Conservation (phyloP, 2,888 invertebrate species). For the Volucella inanis region DNA sequence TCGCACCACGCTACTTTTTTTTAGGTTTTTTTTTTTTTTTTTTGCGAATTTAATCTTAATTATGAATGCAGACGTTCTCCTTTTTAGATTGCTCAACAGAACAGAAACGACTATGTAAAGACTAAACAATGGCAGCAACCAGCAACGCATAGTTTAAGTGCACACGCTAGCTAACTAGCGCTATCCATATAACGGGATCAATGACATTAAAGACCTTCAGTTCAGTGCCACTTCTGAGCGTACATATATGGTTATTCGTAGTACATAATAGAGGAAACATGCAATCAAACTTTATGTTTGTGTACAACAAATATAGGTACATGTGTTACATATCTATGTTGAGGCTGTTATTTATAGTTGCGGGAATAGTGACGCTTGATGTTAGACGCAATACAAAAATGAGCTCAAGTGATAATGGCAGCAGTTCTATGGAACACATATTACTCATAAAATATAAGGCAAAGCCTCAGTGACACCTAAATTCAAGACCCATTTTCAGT, state of each 20-base stretch:
- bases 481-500: too few species aligned
- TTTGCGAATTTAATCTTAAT: conserved; percentile 69
- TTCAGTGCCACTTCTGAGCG: conserved; percentile 59
- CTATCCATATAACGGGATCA: conserved; percentile 55
- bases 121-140: conserved; percentile 52
- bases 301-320: conserved; percentile 20
- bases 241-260: not conserved
- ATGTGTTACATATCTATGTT: not conserved
- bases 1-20: conserved; percentile 33
- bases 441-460: too few species aligned
- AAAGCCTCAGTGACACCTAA: too few species aligned
- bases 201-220: conserved; percentile 70
- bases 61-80: conserved; percentile 73
- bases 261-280: conserved; percentile 47
- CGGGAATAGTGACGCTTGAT: conserved; percentile 15
- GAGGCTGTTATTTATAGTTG: not conserved
- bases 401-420: conserved; percentile 51
- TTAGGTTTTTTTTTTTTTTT: too few species aligned
- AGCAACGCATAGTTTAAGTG: conserved; percentile 9
- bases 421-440: too few species aligned
- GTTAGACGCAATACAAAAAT: conserved; percentile 20
- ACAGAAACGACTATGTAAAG: conserved; percentile 37
- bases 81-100: conserved; percentile 66
- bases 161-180: not conserved
- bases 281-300: conserved; percentile 42